Conservation (phyloP, 2,113 vertebrate species). For the Anseranas semipalmata region DNA sequence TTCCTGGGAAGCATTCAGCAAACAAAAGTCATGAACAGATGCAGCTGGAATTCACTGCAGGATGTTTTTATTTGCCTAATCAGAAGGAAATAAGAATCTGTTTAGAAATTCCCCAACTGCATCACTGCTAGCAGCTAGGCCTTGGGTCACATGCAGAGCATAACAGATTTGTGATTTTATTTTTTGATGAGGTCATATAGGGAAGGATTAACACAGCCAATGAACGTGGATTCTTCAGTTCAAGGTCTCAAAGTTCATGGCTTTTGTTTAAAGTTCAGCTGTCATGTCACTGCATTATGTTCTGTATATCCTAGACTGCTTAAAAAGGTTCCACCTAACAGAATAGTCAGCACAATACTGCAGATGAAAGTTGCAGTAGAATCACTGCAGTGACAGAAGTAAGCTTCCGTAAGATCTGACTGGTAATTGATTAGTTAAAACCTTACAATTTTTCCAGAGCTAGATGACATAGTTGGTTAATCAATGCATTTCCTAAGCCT, state of each 20-base stretch:
- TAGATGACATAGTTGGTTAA: neutral
- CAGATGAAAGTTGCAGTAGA: neutral
- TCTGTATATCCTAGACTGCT: neutral
- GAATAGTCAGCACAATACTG: neutral
- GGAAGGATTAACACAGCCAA: neutral
- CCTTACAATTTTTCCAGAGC: neutral
- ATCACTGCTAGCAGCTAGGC: neutral
- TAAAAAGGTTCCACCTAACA: neutral
- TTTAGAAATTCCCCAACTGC: neutral
- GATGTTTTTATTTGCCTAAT: neutral
- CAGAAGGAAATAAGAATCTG: neutral
- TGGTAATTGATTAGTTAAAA: neutral
- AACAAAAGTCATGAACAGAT: neutral
- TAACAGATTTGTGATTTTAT: neutral
- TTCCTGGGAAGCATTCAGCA: neutral
- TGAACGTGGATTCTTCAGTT: neutral
- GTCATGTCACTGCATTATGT: neutral
- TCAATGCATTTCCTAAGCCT: neutral
- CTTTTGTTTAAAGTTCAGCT: neutral
- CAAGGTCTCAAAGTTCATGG: neutral
- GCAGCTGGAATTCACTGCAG: slow-evolving; percentile 12
- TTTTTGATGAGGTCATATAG: neutral
- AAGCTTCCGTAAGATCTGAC: neutral
- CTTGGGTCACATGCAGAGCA: neutral
- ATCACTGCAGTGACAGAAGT: neutral